These are phyloP conservation scores for Folsomia manolachei DNA, from an alignment of 2,888 invertebrate genomes.

Conservation along the genomic window DNA sequence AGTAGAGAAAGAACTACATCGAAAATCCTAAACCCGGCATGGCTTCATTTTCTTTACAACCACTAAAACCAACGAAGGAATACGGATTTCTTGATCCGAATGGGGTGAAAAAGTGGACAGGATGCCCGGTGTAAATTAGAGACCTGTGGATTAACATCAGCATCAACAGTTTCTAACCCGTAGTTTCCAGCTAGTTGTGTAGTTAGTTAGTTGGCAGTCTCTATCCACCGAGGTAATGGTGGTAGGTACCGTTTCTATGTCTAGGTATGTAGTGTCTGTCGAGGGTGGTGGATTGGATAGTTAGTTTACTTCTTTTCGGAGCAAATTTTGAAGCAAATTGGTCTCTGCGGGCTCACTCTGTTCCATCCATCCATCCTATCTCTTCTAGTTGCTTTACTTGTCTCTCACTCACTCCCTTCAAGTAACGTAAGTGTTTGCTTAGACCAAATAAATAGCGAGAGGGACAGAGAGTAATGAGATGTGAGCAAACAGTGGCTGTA, in stretches of 20 bases:
- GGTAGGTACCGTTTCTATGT: too few species aligned
- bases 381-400: too few species aligned
- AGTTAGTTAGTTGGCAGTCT: neutral
- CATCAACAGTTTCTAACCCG: neutral
- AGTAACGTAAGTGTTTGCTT: neutral
- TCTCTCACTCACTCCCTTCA: too few species aligned
- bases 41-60: too few species aligned
- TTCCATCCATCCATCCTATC: too few species aligned
- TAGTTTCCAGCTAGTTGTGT: too few species aligned
- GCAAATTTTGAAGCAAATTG: neutral
- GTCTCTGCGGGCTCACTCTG: neutral
- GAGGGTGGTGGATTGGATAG: neutral
- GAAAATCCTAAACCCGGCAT: too few species aligned
- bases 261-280: too few species aligned
- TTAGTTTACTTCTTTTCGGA: neutral
- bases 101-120: neutral
- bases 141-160: neutral
- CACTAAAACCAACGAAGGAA: too few species aligned
- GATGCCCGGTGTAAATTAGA: neutral
- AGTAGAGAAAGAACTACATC: too few species aligned
- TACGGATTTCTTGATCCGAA: too few species aligned
- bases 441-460: neutral
- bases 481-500: neutral
- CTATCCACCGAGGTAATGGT: too few species aligned
- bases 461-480: conserved; percentile 7